Conservation (phyloP, 2,113 vertebrate species). For the Tylochromis polylepis region DNA sequence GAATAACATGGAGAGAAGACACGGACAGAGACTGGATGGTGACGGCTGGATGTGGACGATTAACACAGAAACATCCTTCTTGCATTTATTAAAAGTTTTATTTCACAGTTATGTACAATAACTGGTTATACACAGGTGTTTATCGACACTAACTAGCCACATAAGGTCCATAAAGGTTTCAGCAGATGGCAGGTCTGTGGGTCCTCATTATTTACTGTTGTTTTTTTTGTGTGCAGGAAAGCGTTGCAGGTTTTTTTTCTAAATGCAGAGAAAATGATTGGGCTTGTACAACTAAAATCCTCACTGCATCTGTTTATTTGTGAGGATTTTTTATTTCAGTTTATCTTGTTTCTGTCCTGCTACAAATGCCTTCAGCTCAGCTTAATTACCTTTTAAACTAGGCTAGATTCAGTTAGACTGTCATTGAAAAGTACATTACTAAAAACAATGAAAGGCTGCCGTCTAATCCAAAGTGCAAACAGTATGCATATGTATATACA, state of each 20-base stretch:
- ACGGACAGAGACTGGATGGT: not conserved
- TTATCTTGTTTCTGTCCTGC: not conserved
- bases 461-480: not conserved
- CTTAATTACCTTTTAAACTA: not conserved
- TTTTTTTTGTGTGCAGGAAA: no score
- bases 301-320: not conserved
- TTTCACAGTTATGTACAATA: not conserved
- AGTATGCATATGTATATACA: fast-evolving
- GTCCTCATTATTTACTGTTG: not conserved
- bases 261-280: not conserved
- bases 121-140: not conserved
- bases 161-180: not conserved
- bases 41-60: not conserved
- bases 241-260: not conserved
- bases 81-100: not conserved
- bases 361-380: not conserved
- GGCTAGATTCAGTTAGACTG: not conserved
- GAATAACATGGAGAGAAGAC: not conserved
- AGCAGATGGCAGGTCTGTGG: not conserved
- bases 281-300: not conserved
- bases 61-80: not conserved
- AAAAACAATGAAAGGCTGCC: not conserved
- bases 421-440: not conserved
- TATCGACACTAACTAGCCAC: not conserved
- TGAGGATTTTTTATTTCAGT: not conserved